These are phyloP conservation scores for Triplophysa rosa DNA, from an alignment of 2,113 vertebrate genomes.

Conservation along the genomic window DNA sequence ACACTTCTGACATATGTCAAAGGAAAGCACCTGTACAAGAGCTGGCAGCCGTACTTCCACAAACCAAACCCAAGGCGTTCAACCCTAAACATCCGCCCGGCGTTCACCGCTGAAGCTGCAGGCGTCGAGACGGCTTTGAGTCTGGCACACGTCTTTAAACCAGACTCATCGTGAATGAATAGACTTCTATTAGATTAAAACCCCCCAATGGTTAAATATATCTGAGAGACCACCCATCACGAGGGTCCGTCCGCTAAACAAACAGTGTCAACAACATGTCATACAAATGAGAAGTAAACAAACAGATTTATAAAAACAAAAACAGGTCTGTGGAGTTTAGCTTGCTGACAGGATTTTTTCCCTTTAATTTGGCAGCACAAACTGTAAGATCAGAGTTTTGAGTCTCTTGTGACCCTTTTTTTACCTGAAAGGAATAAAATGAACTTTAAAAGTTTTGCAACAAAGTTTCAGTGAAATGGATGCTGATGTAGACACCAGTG, in stretches of 20 bases:
- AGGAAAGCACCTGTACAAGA: constrained; percentile 50
- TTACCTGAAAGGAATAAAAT: constrained; percentile 8
- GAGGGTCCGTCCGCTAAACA: constrained; percentile 45
- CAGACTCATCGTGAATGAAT: constrained; percentile 52
- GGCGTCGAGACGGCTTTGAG: constrained; percentile 30
- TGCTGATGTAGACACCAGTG: not conserved
- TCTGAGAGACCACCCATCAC: constrained; percentile 50
- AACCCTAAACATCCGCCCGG: too few relatives aligned
- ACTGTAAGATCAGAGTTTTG: constrained; percentile 3
- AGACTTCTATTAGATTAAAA: constrained; percentile 52
- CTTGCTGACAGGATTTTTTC: constrained; percentile 31
- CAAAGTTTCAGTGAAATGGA: not conserved
- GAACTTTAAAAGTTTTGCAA: not conserved
- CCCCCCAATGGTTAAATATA: constrained; percentile 45
- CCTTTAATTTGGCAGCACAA: constrained; percentile 39
- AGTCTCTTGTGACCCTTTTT: not conserved
- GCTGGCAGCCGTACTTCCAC: constrained; percentile 49
- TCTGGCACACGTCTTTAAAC: constrained; percentile 46
- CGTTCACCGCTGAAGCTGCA: constrained; percentile 25
- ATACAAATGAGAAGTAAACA: constrained; percentile 48
- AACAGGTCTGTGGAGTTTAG: constrained; percentile 47
- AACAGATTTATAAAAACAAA: constrained; percentile 52
- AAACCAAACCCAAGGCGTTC: constrained; percentile 41
- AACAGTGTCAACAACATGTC: constrained; percentile 44
- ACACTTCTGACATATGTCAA: constrained; percentile 55